phyloP scores from a whole-genome alignment of 2,888 invertebrate species.

The Sicus ferrugineus region DNA sequence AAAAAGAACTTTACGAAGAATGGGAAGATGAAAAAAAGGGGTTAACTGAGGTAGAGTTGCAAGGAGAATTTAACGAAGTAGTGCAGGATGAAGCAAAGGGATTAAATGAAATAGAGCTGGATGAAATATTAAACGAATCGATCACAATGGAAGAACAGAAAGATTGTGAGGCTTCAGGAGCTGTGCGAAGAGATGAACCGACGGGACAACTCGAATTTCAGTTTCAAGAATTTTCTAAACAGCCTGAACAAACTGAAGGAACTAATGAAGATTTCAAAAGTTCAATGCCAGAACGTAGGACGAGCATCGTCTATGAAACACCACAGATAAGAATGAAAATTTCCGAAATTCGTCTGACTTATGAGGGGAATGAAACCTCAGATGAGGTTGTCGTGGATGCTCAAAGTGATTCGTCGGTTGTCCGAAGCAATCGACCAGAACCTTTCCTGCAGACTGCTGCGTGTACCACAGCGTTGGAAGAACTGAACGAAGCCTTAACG shows the following conservation, averaged over 20 bases:
- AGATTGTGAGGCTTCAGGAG: no score
- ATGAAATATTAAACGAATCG: conserved; percentile 20
- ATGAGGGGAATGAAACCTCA: conserved; percentile 37
- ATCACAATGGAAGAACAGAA: not conserved
- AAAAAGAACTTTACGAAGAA: conserved; percentile 38
- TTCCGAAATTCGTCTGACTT: conserved; percentile 54
- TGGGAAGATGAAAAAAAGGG: conserved; percentile 33
- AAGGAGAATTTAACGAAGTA: not conserved
- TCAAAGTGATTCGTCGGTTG: not conserved
- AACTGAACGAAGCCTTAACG: conserved; percentile 29
- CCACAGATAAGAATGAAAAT: conserved; percentile 55
- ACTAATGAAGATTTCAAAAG: conserved; percentile 8
- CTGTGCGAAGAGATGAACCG: no score
- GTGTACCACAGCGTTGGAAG: conserved; percentile 26
- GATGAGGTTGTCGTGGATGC: not conserved
- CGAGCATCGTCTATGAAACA: conserved; percentile 55
- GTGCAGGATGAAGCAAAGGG: conserved; percentile 29
- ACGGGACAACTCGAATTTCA: not conserved
- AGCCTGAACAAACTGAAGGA: conserved; percentile 12
- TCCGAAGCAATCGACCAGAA: not conserved
- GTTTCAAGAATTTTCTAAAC: not conserved
- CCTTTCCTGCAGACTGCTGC: conserved; percentile 23
- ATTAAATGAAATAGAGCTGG: no score
- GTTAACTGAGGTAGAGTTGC: no score
- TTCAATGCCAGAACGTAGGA: conserved; percentile 39